phyloP scores from a whole-genome alignment of 2,113 vertebrate species.

The Elanoides forficatus region DNA sequence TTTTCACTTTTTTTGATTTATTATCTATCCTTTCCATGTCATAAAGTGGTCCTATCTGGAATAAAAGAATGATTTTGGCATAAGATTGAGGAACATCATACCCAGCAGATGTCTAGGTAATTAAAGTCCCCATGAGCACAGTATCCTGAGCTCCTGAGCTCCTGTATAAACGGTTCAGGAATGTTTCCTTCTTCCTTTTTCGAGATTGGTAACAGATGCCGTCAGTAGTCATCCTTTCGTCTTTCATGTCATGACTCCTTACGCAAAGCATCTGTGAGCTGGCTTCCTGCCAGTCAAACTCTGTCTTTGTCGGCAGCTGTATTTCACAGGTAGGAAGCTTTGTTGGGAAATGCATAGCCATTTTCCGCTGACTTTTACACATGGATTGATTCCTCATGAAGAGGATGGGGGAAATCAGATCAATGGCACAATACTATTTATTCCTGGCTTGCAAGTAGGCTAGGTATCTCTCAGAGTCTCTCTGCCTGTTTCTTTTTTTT shows the following conservation, averaged over 20 bases:
- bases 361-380: not conserved
- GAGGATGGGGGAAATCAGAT: not conserved
- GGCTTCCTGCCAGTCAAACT: not conserved
- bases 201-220: conserved; percentile 1
- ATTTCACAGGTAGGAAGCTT: not conserved
- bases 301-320: not conserved
- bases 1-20: not conserved
- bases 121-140: not conserved
- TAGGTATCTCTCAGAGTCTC: not conserved
- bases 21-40: not conserved
- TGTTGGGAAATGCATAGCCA: not conserved
- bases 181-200: not conserved
- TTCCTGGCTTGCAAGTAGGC: not conserved
- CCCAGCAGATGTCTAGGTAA: not conserved
- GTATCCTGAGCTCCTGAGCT: not conserved
- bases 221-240: not conserved
- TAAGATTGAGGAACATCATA: not conserved
- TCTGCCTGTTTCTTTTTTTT: not conserved
- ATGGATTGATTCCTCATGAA: not conserved
- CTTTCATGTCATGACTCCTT: not conserved
- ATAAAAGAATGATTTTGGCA: not conserved
- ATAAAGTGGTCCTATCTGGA: not conserved
- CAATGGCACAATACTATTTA: not conserved
- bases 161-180: not conserved
- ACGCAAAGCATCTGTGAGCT: not conserved